Evolutionary conservation across 2,113 vertebrate genomes (phyloP).

Genomic region (Lates calcarifer): DNA sequence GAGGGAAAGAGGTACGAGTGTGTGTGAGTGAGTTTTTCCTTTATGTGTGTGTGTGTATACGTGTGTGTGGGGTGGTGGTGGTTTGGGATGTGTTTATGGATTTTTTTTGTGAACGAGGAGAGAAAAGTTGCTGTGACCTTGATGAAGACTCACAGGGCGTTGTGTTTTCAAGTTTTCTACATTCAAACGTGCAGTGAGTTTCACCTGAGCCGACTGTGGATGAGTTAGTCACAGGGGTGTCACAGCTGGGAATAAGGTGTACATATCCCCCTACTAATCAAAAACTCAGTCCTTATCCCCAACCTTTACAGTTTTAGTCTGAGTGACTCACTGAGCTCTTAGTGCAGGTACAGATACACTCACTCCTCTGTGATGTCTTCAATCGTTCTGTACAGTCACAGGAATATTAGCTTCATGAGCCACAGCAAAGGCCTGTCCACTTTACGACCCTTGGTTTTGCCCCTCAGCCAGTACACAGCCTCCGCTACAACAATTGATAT

Average conservation of each 20-base stretch:
- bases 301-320: conserved; percentile 5
- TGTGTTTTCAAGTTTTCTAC: conserved; percentile 51
- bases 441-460: neutral
- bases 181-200: conserved; percentile 9
- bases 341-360: too few species aligned
- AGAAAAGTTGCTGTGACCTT: conserved; percentile 69
- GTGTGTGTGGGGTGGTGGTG: neutral
- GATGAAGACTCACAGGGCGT: conserved; percentile 53
- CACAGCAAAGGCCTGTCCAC: too few species aligned
- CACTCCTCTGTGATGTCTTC: neutral
- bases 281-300: neutral
- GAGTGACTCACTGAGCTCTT: neutral
- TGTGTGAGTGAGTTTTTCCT: conserved; percentile 21
- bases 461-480: neutral
- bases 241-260: neutral
- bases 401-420: neutral
- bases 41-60: conserved; percentile 32
- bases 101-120: conserved; percentile 43
- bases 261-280: neutral
- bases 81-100: conserved; percentile 43
- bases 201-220: conserved; percentile 17
- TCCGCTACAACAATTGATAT: too few species aligned
- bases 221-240: neutral
- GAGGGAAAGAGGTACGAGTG: conserved; percentile 68
- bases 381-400: neutral